Base-by-base conservation (phyloP, 1,140 invertebrate genomes). In the Carcinoscorpius rotundicauda region DNA sequence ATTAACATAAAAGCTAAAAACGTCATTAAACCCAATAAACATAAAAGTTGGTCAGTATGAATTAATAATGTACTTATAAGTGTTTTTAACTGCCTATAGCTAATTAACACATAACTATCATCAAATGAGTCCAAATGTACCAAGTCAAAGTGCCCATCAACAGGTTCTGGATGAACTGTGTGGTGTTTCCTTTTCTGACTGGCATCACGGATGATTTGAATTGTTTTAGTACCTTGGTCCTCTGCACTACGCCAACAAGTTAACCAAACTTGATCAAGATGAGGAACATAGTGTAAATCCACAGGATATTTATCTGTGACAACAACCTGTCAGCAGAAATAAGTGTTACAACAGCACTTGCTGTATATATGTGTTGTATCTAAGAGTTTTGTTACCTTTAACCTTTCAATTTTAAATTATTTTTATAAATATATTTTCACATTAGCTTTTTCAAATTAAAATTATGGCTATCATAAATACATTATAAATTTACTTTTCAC, bases 241-340 rank as follows among this genome's bases (percentile, higher is more conserved):
- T 76, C 72, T 50, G 81, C 77, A 10, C 78, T 79, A 49, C 84
- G 80, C 85, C 86, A 88, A 73, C 87, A 88, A 51, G 88, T 73
- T 4, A 89, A 80, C 88, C 88, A 90, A 3, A 90, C 84, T 76
- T 90, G 87, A 73, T 89, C 87, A 63, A 89, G 73, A 72, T 87
- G 83, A 51, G 83, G 81, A 4, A 89, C 83, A 73, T 89, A 88
- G 71, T 84, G 81, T 4, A 90, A 73, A 64, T 86, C 83, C 4
- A 88, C 85, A 3, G 87, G 87, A 71, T 82, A 83, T 72, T 85
- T 85, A 73, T 89, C 87, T 5, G 87, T 89, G 8, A 83, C 78
- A 5, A 90, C 83, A 53, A 88, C 82, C 85, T 87, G 72, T 9
- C 55, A 53, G 50, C 56, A 62, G 63, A 10, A 63, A 61, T 52